A percentile compares a stretch with the other conserved stretches of the same genome.
Conservation (phyloP, 1,140 invertebrate species). For the Nilaparvata lugens region DNA sequence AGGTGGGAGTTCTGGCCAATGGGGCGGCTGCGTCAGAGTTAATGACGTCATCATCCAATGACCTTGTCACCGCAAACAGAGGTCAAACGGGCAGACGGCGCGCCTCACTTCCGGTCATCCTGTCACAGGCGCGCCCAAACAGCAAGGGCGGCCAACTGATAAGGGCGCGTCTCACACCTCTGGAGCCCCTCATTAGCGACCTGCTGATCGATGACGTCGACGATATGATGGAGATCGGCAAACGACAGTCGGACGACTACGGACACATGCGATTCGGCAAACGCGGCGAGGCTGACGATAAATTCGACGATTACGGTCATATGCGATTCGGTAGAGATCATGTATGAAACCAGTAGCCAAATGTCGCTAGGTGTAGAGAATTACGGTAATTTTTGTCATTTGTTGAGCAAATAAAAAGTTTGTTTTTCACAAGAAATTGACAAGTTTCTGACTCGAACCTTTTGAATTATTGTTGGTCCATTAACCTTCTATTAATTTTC, state of each 20-base stretch:
- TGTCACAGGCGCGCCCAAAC: not conserved
- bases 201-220: slow-evolving; percentile 6
- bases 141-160: not conserved
- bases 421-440: too few relatives aligned
- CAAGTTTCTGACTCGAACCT: too few relatives aligned
- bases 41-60: not conserved
- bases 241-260: slow-evolving; percentile 47
- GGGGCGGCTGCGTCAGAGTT: not conserved
- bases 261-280: slow-evolving; percentile 50
- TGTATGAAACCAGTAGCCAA: not conserved
- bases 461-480: too few relatives aligned
- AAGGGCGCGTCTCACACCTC: not conserved
- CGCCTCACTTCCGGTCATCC: not conserved
- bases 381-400: too few relatives aligned
- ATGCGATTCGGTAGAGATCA: slow-evolving; percentile 48
- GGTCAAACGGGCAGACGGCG: not conserved
- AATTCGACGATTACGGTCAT: slow-evolving; percentile 60
- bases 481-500: too few relatives aligned
- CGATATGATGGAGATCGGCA: slow-evolving; percentile 7
- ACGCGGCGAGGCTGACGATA: slow-evolving; percentile 35
- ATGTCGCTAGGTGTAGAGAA: too few relatives aligned
- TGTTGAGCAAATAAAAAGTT: too few relatives aligned
- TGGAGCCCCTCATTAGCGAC: slow-evolving; percentile 7
- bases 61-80: not conserved
- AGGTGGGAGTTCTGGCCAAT: not conserved